Percentiles rank a stretch among this genome's conserved stretches.
Evolutionary conservation across 2,113 vertebrate genomes (phyloP).

Genomic region (Sander lucioperca): DNA sequence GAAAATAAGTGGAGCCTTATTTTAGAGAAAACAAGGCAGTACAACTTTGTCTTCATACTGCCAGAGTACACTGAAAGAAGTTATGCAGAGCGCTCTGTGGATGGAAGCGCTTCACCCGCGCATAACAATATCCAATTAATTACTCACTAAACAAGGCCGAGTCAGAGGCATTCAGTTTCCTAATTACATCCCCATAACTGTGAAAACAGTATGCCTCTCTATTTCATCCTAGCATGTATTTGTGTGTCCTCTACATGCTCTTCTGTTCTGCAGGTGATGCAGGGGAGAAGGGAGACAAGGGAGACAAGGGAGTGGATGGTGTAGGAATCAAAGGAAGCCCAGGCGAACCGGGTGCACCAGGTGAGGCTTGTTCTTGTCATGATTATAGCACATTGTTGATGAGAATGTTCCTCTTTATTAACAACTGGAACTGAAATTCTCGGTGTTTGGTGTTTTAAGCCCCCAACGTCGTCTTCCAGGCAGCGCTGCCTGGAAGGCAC

Average conservation of each 20-base stretch:
- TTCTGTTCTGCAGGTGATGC: conserved; percentile 73
- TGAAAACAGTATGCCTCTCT: conserved; percentile 28
- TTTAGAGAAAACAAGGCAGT: conserved; percentile 32
- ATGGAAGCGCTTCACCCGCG: conserved; percentile 28
- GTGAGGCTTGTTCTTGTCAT: conserved; percentile 63
- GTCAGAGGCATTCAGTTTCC: conserved; percentile 44
- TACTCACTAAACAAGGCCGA: conserved; percentile 52
- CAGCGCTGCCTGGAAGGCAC: no score
- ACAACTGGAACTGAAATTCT: no score
- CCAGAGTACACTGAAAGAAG: conserved; percentile 16
- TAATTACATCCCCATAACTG: conserved; percentile 20
- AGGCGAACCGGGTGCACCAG: conserved; percentile 81
- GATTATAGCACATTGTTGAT: neutral
- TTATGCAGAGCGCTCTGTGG: neutral
- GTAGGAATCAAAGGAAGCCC: conserved; percentile 82
- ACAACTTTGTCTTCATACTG: conserved; percentile 9
- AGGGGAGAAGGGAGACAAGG: conserved; percentile 80
- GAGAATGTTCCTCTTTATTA: neutral
- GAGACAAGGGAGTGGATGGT: conserved; percentile 82
- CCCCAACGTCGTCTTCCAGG: no score
- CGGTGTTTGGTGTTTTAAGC: no score
- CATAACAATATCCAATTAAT: conserved; percentile 50
- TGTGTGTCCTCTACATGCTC: conserved; percentile 1
- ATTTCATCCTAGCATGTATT: conserved; percentile 20
- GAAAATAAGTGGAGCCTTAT: conserved; percentile 44